phyloP scores from a whole-genome alignment of 2,888 invertebrate genomes.

The Parthenolecanium corni region DNA sequence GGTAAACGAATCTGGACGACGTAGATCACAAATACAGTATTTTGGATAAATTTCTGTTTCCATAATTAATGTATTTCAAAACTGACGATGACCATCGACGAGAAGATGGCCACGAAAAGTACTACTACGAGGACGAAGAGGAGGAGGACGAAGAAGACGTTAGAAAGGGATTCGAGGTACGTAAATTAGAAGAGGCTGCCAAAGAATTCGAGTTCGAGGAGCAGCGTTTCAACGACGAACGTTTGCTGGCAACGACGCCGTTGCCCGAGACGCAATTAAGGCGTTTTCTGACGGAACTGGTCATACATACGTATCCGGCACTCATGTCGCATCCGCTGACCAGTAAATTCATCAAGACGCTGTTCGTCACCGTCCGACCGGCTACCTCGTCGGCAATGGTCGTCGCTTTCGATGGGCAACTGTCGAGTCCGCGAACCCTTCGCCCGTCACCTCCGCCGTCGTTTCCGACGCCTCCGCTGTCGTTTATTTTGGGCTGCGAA shows the following conservation, averaged over 20 bases:
- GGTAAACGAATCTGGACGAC: too few species aligned
- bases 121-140: too few species aligned
- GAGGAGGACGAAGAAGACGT: too few species aligned
- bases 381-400: slow-evolving; percentile 16
- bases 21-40: too few species aligned
- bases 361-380: slow-evolving; percentile 48
- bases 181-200: too few species aligned
- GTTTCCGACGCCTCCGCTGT: slow-evolving; percentile 30
- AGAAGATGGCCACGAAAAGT: too few species aligned
- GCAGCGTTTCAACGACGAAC: too few species aligned
- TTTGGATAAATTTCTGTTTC: too few species aligned
- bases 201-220: background rate
- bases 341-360: slow-evolving; percentile 87
- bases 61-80: too few species aligned
- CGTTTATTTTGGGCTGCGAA: background rate
- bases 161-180: too few species aligned
- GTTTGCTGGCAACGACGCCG: slow-evolving; percentile 2
- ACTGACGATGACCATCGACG: too few species aligned
- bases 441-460: slow-evolving; percentile 25
- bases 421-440: slow-evolving; percentile 17
- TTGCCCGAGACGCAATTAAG: slow-evolving; percentile 7
- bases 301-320: slow-evolving; percentile 71
- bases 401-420: slow-evolving; percentile 14
- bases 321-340: slow-evolving; percentile 90
- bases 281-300: slow-evolving; percentile 27